These are phyloP conservation scores for Acanthoscelides obtectus DNA, from an alignment of 2,888 invertebrate species.

Conservation along the genomic window DNA sequence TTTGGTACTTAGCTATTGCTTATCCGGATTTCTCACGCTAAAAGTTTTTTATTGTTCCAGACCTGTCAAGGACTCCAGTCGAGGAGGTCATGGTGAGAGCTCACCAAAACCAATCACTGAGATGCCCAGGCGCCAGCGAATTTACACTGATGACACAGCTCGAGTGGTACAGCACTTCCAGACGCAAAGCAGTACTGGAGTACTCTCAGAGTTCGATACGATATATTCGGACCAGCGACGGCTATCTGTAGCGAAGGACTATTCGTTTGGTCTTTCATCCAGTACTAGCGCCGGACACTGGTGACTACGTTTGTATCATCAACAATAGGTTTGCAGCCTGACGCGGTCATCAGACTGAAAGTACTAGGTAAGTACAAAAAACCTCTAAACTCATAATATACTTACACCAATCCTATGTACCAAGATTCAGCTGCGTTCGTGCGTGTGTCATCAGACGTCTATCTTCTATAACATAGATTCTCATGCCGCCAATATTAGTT, in stretches of 20 bases:
- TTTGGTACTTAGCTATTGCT: too few relatives aligned
- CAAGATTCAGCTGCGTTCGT: too few relatives aligned
- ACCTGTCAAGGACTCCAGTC: slow-evolving; percentile 55
- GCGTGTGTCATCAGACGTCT: too few relatives aligned
- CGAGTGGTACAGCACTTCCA: slow-evolving; percentile 54
- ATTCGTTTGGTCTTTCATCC: slow-evolving; percentile 60
- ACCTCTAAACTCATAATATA: too few relatives aligned
- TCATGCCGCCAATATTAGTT: too few relatives aligned
- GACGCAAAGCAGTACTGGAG: slow-evolving; percentile 51
- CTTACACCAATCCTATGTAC: too few relatives aligned
- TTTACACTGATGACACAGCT: slow-evolving; percentile 60
- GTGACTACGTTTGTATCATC: slow-evolving; percentile 64
- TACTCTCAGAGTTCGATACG: slow-evolving; percentile 50
- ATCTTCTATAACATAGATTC: too few relatives aligned
- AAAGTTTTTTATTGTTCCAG: too few relatives aligned
- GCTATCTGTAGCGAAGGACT: slow-evolving; percentile 57
- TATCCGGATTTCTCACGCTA: too few relatives aligned
- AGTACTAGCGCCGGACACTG: slow-evolving; percentile 58
- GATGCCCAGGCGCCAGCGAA: slow-evolving; percentile 65
- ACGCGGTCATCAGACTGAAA: slow-evolving; percentile 59
- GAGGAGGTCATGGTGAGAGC: slow-evolving; percentile 59
- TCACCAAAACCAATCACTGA: slow-evolving; percentile 60
- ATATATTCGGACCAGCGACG: slow-evolving; percentile 52
- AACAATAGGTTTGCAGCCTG: slow-evolving; percentile 64
- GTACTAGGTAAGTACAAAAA: slow-evolving; percentile 65